Evolutionary conservation across 2,113 vertebrate genomes (phyloP).

Genomic region (Tachysurus fulvidraco): DNA sequence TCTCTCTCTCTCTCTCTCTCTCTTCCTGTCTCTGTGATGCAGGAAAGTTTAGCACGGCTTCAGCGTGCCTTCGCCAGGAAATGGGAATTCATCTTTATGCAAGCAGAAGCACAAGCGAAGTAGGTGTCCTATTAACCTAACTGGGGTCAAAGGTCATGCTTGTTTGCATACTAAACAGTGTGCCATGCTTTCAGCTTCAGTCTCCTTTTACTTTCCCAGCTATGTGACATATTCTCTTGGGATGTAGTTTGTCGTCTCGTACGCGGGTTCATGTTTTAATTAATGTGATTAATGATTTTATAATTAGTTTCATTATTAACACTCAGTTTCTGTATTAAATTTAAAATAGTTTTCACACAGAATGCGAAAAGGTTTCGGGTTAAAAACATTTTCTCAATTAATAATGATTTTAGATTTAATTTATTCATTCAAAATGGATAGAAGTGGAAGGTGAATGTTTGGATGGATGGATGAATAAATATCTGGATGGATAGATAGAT

Average conservation of each 20-base stretch:
- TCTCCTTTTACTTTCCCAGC: neutral
- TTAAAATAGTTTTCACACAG: too few relatives aligned
- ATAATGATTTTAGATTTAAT: neutral
- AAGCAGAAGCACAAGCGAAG: slow-evolving; percentile 99
- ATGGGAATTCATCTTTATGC: slow-evolving; percentile 99
- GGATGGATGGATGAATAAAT: too few relatives aligned
- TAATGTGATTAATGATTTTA: too few relatives aligned
- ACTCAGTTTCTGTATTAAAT: too few relatives aligned
- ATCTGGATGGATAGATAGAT: too few relatives aligned
- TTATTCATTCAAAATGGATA: neutral
- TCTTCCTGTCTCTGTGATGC: slow-evolving; percentile 46
- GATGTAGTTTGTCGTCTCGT: too few relatives aligned
- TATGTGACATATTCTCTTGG: neutral
- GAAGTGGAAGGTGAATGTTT: too few relatives aligned
- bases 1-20: neutral
- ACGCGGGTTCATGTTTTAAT: too few relatives aligned
- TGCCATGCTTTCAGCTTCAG: neutral
- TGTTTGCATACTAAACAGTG: neutral
- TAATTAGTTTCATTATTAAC: too few relatives aligned
- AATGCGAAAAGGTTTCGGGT: too few relatives aligned
- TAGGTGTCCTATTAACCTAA: slow-evolving; percentile 74
- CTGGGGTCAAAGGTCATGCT: slow-evolving; percentile 11
- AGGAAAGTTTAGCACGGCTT: slow-evolving; percentile 97
- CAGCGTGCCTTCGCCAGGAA: slow-evolving; percentile 96
- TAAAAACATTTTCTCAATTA: too few relatives aligned